These are phyloP conservation scores for Drosophila eugracilis DNA, from an alignment of 1,140 invertebrate genomes.

Conservation along the genomic window DNA sequence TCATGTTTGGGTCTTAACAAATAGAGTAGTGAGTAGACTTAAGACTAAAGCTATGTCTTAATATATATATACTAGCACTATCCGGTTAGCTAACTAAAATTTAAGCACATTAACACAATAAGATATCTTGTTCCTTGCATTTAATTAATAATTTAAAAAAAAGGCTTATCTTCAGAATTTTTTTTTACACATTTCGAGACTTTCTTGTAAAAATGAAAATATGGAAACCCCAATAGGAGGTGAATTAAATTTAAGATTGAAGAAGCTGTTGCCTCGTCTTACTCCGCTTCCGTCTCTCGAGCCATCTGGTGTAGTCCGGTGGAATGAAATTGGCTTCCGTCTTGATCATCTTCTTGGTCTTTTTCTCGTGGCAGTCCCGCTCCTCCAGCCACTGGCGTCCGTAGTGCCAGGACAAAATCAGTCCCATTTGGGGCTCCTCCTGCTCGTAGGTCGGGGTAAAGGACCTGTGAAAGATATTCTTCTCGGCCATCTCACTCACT, in stretches of 20 bases:
- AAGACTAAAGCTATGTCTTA: too few species aligned
- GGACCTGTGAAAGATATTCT: background rate
- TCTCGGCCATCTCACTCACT: background rate
- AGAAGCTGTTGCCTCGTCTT: slow-evolving; percentile 1
- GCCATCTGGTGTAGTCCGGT: slow-evolving; percentile 10
- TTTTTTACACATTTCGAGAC: too few species aligned
- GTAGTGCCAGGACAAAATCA: slow-evolving; percentile 38
- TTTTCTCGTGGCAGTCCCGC: background rate
- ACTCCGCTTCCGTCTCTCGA: slow-evolving; percentile 11
- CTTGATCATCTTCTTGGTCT: background rate
- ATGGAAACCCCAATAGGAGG: background rate
- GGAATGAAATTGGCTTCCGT: background rate
- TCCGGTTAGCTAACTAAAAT: too few species aligned
- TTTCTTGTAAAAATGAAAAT: background rate
- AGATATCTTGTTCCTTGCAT: too few species aligned
- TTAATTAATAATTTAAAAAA: too few species aligned
- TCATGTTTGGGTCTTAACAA: too few species aligned
- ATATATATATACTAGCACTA: too few species aligned
- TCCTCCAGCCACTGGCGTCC: slow-evolving; percentile 37
- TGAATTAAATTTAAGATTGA: background rate
- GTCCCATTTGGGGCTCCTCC: slow-evolving; percentile 14
- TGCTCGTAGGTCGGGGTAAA: slow-evolving; percentile 14
- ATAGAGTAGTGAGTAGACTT: too few species aligned
- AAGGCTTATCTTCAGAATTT: too few species aligned
- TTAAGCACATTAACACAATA: too few species aligned